Conservation (phyloP, 64 coral and sea anemone species). For the Pocillopora damicornis region DNA sequence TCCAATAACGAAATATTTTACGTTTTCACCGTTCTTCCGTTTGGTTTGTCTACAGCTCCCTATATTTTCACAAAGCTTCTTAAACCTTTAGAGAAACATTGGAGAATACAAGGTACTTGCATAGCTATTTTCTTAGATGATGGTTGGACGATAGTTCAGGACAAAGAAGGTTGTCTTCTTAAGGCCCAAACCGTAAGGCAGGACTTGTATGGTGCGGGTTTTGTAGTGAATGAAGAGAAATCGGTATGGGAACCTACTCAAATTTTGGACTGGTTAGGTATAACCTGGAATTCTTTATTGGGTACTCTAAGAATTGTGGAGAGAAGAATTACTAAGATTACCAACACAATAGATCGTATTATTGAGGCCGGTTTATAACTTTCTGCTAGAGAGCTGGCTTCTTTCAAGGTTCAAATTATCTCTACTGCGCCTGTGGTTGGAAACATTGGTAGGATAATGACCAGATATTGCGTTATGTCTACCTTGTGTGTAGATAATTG, state of each 20-base stretch:
- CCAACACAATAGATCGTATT: neutral
- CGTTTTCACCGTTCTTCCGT: conserved; percentile 17
- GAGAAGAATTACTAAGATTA: no score
- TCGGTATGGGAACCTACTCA: conserved; percentile 50
- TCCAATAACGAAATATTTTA: neutral
- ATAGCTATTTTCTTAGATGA: conserved; percentile 49
- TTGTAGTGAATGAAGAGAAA: conserved; percentile 14
- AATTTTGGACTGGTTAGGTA: conserved; percentile 39
- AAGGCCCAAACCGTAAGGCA: neutral
- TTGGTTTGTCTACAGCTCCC: conserved; percentile 3
- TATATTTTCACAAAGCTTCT: conserved; percentile 16
- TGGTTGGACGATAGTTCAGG: conserved; percentile 10
- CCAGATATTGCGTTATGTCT: conserved; percentile 48
- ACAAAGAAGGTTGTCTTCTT: neutral
- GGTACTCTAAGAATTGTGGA: no score
- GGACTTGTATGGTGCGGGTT: conserved; percentile 11
- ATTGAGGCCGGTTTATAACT: neutral
- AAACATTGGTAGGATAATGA: neutral
- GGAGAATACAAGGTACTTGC: conserved; percentile 43
- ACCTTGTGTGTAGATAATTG: conserved; percentile 41
- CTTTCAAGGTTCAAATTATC: conserved; percentile 37
- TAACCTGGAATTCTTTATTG: conserved; percentile 14
- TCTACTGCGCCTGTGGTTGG: conserved; percentile 35
- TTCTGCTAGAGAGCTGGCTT: neutral
- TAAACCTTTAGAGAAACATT: conserved; percentile 21